These are phyloP conservation scores for Diadema setosum DNA, from an alignment of 35 echinoderm and acorn worm genomes.

Conservation along the genomic window DNA sequence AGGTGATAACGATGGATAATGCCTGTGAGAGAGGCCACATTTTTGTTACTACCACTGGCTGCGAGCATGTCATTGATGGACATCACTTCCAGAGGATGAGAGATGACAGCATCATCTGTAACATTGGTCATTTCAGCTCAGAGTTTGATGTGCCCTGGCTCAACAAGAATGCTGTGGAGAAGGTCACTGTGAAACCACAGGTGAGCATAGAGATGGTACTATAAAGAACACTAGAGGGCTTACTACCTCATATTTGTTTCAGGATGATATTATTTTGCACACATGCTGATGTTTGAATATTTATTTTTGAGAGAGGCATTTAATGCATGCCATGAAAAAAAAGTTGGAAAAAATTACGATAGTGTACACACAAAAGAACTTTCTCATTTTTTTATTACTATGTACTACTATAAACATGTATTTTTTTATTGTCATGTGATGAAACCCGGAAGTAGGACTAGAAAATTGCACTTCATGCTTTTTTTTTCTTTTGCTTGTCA, in stretches of 20 bases:
- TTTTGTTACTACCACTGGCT: slow-evolving; percentile 55
- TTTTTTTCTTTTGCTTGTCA: too few relatives aligned
- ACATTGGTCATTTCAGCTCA: slow-evolving; percentile 41
- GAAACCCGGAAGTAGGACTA: too few relatives aligned
- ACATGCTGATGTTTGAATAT: background rate
- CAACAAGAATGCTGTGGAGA: slow-evolving; percentile 24
- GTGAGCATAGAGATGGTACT: background rate
- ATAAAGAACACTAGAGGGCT: background rate
- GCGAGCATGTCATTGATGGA: background rate
- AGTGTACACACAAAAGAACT: background rate
- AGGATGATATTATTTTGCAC: background rate
- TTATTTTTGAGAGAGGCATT: background rate
- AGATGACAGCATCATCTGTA: slow-evolving; percentile 48
- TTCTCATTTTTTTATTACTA: background rate
- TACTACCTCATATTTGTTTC: background rate
- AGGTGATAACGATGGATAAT: slow-evolving; percentile 45
- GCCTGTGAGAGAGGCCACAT: slow-evolving; percentile 5
- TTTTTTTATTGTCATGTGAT: too few relatives aligned
- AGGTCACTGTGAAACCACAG: slow-evolving; percentile 30
- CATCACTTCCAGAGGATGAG: slow-evolving; percentile 25
- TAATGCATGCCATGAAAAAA: background rate
- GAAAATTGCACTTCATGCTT: too few relatives aligned
- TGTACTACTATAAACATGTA: too few relatives aligned
- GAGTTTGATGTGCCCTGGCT: slow-evolving; percentile 45
- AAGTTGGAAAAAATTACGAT: background rate